Base-by-base conservation (phyloP, 2,797 vertebrate species). In the Anguilla anguilla region DNA sequence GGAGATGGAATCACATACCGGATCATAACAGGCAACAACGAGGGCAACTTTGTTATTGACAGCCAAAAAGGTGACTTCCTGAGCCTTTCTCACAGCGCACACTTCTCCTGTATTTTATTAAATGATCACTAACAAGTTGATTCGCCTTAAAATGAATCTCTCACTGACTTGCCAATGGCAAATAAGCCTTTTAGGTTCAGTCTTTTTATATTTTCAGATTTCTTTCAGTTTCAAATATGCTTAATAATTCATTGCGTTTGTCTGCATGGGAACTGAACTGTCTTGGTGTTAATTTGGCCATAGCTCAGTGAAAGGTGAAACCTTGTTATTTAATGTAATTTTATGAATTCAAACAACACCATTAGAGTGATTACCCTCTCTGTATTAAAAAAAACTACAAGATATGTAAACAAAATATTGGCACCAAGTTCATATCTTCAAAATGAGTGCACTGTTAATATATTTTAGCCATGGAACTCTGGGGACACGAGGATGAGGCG, bases 31-130 rank as follows among this genome's bases (percentile, higher is more conserved):
- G 98, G 97, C 88, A 98, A 98, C 59, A 95, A 96, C 85, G 95
- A 97, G 86, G 96, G 96, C 72, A 98, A 98, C 93, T 98, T 98
- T 88, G 93, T 98, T 91, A 97, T 98, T 1, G 97, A 98, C 94
- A 96, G 92, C 87, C 96, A 97, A 90, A 98, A 97, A 97, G 97
- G 98, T 98, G 5, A 90, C 64, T 94, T 93, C 93, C 91, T 94
- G 92, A 94, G 88, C 83, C 92, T 88, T 90, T 90, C 90, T 93
- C 93, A 11, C 61, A 43, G 84, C 28, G 28, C 86, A 85, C 83
- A 2, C 85, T 59, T 86, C 91, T 89, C 90, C 85, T 72, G 69
- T 25, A 67, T 13, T 83, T 59, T 81, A 1, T 87, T 46, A 81
- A 72, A 19, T 77, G 22, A 19, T 43, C 15, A 19, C 17, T 35